Conservation (phyloP, 2,888 invertebrate species). For the Eurytoma californica region DNA sequence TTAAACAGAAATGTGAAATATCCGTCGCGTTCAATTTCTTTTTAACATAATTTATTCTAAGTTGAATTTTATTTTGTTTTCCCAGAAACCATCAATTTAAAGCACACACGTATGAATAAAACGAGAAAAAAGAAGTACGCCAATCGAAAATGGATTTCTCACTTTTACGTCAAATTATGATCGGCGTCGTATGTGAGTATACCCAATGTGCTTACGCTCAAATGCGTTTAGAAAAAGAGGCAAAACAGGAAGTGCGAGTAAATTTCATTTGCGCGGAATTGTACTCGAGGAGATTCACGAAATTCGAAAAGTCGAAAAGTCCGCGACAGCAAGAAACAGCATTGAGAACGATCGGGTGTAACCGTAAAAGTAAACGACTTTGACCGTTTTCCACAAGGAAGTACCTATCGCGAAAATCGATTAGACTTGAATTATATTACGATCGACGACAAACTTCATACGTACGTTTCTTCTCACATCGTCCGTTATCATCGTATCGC, state of each 20-base stretch:
- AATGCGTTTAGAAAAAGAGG: slow-evolving; percentile 10
- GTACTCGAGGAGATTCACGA: slow-evolving; percentile 13
- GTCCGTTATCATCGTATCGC: slow-evolving; percentile 26
- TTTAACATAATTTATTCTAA: neutral
- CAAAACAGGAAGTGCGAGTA: slow-evolving; percentile 47
- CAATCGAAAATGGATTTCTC: slow-evolving; percentile 63
- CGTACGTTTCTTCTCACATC: slow-evolving; percentile 46
- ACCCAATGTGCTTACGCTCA: slow-evolving; percentile 2
- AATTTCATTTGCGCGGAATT: slow-evolving; percentile 37
- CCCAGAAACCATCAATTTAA: slow-evolving; percentile 17
- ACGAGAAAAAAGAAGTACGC: neutral
- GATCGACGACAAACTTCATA: slow-evolving; percentile 49
- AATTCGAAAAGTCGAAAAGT: slow-evolving; percentile 41
- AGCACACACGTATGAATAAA: slow-evolving; percentile 35
- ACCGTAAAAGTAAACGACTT: slow-evolving; percentile 48
- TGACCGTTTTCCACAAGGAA: slow-evolving; percentile 32
- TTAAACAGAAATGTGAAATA: too few relatives aligned
- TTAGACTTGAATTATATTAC: slow-evolving; percentile 52
- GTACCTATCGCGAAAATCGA: slow-evolving; percentile 47
- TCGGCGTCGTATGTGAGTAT: slow-evolving; percentile 72
- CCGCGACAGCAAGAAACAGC: slow-evolving; percentile 26
- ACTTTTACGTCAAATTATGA: slow-evolving; percentile 68
- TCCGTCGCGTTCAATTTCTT: too few relatives aligned
- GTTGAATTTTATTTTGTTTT: neutral
- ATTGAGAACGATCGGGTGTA: slow-evolving; percentile 40